Conservation (phyloP, 1,140 invertebrate species). For the Zaprionus davidi region DNA sequence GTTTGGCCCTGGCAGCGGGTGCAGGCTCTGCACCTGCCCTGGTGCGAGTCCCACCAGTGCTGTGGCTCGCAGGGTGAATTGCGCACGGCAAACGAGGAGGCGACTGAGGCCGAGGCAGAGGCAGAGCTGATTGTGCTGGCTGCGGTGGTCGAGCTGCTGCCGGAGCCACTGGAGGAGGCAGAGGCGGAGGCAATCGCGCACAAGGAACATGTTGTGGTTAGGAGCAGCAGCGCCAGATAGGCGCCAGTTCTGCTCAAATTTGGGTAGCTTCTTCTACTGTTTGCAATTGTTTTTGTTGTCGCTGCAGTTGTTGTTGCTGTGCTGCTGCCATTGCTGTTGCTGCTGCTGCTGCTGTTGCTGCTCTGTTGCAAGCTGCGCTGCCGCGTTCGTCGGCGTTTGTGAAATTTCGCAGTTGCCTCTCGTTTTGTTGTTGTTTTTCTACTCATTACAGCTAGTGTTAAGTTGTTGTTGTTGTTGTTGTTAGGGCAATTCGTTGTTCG, state of each 20-base stretch:
- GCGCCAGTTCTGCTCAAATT: slow-evolving; percentile 37
- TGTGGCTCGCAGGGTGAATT: slow-evolving; percentile 69
- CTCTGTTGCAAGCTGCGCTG: slow-evolving; percentile 19
- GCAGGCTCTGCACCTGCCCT: slow-evolving; percentile 74
- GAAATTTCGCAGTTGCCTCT: slow-evolving; percentile 44
- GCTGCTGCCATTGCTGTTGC: slow-evolving; percentile 25
- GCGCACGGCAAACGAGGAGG: slow-evolving; percentile 31
- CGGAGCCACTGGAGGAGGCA: background rate
- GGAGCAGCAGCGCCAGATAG: slow-evolving; percentile 50
- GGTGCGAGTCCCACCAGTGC: slow-evolving; percentile 80
- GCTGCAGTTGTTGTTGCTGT: background rate
- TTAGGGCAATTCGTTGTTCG: slow-evolving; percentile 24
- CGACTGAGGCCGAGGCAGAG: background rate
- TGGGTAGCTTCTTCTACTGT: slow-evolving; percentile 25
- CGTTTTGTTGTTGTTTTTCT: slow-evolving; percentile 20
- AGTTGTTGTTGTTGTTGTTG: slow-evolving; percentile 45
- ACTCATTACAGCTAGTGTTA: slow-evolving; percentile 40
- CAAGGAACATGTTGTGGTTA: slow-evolving; percentile 62
- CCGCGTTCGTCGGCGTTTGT: slow-evolving; percentile 66
- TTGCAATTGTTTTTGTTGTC: slow-evolving; percentile 12
- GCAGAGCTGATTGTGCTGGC: slow-evolving; percentile 1
- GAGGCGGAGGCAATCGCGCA: slow-evolving; percentile 25
- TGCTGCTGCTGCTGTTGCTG: slow-evolving; percentile 21
- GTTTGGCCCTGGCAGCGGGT: slow-evolving; percentile 77
- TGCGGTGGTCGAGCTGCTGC: slow-evolving; percentile 1